phyloP scores from a whole-genome alignment of 2,797 vertebrate species.

The Eleutherodactylus coqui region DNA sequence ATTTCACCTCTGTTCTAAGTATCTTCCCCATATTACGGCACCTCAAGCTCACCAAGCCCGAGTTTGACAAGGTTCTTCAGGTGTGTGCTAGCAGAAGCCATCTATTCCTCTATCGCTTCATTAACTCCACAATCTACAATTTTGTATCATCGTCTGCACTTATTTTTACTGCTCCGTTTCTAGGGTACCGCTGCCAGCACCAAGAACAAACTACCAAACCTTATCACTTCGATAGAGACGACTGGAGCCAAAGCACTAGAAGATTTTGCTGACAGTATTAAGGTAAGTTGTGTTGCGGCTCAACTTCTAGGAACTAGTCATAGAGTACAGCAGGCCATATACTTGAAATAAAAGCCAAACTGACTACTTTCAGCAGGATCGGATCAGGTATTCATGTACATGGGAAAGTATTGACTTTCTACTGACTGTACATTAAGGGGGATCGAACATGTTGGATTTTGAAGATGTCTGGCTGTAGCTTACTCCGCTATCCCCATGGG shows the following conservation, averaged over 20 bases:
- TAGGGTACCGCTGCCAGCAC: slow-evolving; percentile 97
- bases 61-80: slow-evolving; percentile 95
- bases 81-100: slow-evolving; percentile 67
- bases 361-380: background rate
- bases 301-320: background rate
- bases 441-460: too few species aligned
- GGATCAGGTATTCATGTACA: background rate
- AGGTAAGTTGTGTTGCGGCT: slow-evolving; percentile 74
- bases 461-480: too few species aligned
- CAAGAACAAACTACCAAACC: slow-evolving; percentile 96
- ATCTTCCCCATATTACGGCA: slow-evolving; percentile 96
- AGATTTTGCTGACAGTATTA: slow-evolving; percentile 98
- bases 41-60: slow-evolving; percentile 93
- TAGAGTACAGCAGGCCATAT: background rate
- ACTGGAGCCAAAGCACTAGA: slow-evolving; percentile 95
- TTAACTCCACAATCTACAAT: too few species aligned
- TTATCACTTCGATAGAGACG: slow-evolving; percentile 97
- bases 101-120: background rate
- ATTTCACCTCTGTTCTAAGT: slow-evolving; percentile 94
- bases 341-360: background rate
- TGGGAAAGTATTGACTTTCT: background rate
- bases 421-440: too few species aligned
- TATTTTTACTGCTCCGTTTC: slow-evolving; percentile 57
- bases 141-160: too few species aligned
- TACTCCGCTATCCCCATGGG: too few species aligned